Evolutionary conservation across 2,113 vertebrate species (phyloP).

Genomic region (Cynopterus brachyotis): DNA sequence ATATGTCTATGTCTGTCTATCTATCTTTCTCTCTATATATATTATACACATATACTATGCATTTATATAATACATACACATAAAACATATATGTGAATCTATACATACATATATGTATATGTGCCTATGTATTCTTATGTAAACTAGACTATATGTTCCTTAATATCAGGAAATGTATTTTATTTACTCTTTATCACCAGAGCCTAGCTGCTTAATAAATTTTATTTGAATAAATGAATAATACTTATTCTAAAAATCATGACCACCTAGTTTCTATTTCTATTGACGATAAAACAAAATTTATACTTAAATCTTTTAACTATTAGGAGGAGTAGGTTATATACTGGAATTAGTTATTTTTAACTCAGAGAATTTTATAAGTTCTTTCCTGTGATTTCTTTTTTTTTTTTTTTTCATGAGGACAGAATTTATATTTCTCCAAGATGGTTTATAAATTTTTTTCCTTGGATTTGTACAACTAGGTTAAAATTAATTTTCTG

Average conservation of each 20-base stretch:
- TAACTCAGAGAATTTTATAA: not conserved
- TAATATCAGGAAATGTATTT: not conserved
- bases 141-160: conserved; percentile 7
- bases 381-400: not conserved
- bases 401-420: not conserved
- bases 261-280: conserved; percentile 22
- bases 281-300: not conserved
- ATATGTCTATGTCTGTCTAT: not conserved
- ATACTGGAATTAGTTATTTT: not conserved
- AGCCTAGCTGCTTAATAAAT: not conserved
- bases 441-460: not conserved
- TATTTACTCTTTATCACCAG: not conserved
- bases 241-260: conserved; percentile 28
- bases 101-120: not conserved
- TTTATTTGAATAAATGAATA: conserved; percentile 37
- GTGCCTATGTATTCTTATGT: not conserved
- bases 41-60: not conserved
- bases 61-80: not conserved
- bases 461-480: conserved; percentile 21
- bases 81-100: not conserved
- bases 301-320: not conserved
- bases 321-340: not conserved
- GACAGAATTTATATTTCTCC: not conserved
- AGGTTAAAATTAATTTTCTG: conserved; percentile 45
- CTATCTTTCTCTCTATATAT: not conserved